phyloP scores from a whole-genome alignment of 1,140 invertebrate genomes.

The Zaprionus gabonicus region DNA sequence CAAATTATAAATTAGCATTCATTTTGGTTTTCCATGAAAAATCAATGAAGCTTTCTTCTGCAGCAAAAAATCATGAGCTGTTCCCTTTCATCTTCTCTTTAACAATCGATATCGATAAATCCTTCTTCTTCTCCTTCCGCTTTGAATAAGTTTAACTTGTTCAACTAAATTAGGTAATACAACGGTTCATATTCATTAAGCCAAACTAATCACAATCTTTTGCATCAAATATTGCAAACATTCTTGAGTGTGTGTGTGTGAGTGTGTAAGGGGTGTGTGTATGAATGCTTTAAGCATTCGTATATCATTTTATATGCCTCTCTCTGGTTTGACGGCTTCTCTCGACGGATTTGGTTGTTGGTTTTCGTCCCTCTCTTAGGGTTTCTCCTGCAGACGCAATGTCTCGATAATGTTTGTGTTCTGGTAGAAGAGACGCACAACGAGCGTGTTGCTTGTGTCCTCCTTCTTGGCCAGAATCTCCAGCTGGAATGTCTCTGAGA shows the following conservation, averaged over 20 bases:
- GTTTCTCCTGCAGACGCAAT: conserved; percentile 55
- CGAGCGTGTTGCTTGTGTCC: conserved; percentile 38
- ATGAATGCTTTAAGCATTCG: conserved; percentile 37
- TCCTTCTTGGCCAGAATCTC: conserved; percentile 72
- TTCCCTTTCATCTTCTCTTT: conserved; percentile 12
- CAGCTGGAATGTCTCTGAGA: conserved; percentile 82
- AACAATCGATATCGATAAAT: not conserved
- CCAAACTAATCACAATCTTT: conserved; percentile 72
- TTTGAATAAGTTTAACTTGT: conserved; percentile 69
- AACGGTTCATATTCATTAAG: conserved; percentile 47
- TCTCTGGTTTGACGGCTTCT: conserved; percentile 21
- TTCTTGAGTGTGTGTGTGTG: conserved; percentile 36
- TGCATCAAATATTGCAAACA: conserved; percentile 43
- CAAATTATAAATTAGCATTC: conserved; percentile 52
- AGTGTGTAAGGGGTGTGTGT: not conserved
- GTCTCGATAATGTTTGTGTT: conserved; percentile 71
- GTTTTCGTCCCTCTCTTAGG: conserved; percentile 15
- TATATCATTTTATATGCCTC: conserved; percentile 30
- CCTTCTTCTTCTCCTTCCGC: conserved; percentile 11
- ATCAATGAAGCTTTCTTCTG: conserved; percentile 67
- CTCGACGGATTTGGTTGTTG: conserved; percentile 25
- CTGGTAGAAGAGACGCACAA: conserved; percentile 78
- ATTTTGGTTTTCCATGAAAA: conserved; percentile 74
- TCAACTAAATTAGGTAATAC: conserved; percentile 71
- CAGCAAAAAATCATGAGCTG: conserved; percentile 51